Base-by-base conservation (phyloP, 1,140 invertebrate genomes). In the Dinothrombium tinctorium region DNA sequence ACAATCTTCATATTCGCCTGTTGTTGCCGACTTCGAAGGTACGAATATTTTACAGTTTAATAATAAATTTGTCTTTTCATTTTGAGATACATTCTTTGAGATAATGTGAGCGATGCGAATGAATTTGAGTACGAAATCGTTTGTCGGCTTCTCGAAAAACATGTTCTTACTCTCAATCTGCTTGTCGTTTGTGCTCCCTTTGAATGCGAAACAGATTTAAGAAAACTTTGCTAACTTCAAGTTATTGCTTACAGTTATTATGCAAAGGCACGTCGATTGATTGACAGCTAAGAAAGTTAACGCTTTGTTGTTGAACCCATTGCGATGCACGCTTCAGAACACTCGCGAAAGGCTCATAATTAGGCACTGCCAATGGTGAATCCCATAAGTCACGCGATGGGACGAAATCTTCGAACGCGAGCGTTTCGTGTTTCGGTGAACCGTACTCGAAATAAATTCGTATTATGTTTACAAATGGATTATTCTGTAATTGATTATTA, bases 371-470 rank as follows among this genome's bases (percentile, higher is more conserved):
- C 3, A 43, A 3, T 9, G 42, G 42, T 25, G 42, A 17, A 29
- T 43, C 29, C 42, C 42, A 43, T n/a, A 24, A 20, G 6, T 42
- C 12, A 11, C 23, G 12, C 14, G 14, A n/a, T 23, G 42, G 42
- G 7, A 43, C 23, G 28, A 43, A 43, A 39, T 43, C 37, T 26
- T 41, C 12, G 6, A 43, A 20, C 22, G 23, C 42, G 11, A 43
- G 8, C 20, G 12, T 20, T 19, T 43, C 42, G 9, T 25, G 25
- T 9, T n/a, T 24, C 9, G 23, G 4, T n/a, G 11, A 8, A 11
- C 42, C 26, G 12, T 43, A 29, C 9, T 43, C 29, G 19, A 42
- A 43, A 43, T 43, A 32, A 15, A 43, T 33, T 4, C 42, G 19
- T 4, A 43, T 15, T 17, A 40, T 43, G 14, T 23, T 14, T 5